Percentiles rank a stretch among this genome's conserved stretches.
phyloP scores from a whole-genome alignment of 2,797 vertebrate genomes.

The Streptopelia turtur region DNA sequence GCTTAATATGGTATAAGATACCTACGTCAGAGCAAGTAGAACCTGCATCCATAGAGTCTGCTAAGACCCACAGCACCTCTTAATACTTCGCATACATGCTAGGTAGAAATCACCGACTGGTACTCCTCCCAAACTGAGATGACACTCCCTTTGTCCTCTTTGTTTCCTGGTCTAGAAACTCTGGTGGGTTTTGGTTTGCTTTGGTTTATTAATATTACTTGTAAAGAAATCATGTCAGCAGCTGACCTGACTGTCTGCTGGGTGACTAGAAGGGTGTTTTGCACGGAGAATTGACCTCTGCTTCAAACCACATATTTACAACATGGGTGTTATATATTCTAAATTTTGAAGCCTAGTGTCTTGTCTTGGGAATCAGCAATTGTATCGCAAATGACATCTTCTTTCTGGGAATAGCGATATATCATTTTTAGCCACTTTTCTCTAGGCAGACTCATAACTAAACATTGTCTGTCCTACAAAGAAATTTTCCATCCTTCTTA shows the following conservation, averaged over 20 bases:
- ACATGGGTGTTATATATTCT: background rate
- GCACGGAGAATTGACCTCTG: accelerated
- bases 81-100: background rate
- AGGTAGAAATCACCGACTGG: background rate
- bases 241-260: background rate
- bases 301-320: background rate
- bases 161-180: too few species aligned
- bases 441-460: background rate
- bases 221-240: background rate
- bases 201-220: too few species aligned
- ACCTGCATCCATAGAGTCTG: accelerated
- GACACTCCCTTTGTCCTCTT: too few species aligned
- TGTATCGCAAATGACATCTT: background rate
- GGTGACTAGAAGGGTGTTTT: background rate
- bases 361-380: background rate
- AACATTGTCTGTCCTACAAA: background rate
- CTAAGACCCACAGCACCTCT: background rate
- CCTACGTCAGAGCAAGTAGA: background rate
- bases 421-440: background rate
- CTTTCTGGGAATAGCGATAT: background rate
- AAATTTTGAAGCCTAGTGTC: background rate
- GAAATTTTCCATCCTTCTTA: background rate
- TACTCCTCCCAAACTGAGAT: too few species aligned
- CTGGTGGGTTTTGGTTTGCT: too few species aligned
- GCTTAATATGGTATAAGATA: background rate